Base-by-base conservation (phyloP, 1,140 invertebrate genomes). In the Nixonia krombeini region DNA sequence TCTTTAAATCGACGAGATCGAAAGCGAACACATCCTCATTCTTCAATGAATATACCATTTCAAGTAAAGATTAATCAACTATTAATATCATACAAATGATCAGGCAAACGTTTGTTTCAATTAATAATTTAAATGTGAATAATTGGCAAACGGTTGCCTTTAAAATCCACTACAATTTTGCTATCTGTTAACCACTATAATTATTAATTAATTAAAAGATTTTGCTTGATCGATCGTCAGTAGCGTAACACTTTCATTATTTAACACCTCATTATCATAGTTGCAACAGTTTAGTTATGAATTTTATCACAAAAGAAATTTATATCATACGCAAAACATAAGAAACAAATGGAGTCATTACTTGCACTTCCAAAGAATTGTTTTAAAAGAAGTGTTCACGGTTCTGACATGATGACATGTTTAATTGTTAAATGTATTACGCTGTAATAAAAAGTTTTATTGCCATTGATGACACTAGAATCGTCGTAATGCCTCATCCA, bases 31-130 rank as follows among this genome's bases (percentile, higher is more conserved):
- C 86, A 89, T 78, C 85, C 87, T 41, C 88, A 90, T 69, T 85
- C 87, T 51, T 83, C 88, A 28, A 87, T 88, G 62, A 89, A 88
- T 75, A 87, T 88, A 75, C 84, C 86, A 44, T 89, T 89, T 83
- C 87, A 88, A 67, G 89, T 90, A 83, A 79, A 75, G 13, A 35
- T 33, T 46, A n/a, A n/a, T n/a, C n/a, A n/a, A n/a, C 2, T 46
- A 3, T 15, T 8, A 16, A 21, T 29, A 23, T 26, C 29, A 56
- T 21, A 21, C 21, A 21, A 21, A 3, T 3, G 21, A 21, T 6
- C 21, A 6, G 6, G 6, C 21, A 6, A 21, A 21, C 6, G 21
- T 21, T 21, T 55, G 10, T 35, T 41, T 38, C 31, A 8, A 6
- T 40, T 12, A 13, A 35, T 12, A 13, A 35, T 35, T 13, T 7